Conservation (phyloP, 2,113 vertebrate species). For the Cnemophilus loriae region DNA sequence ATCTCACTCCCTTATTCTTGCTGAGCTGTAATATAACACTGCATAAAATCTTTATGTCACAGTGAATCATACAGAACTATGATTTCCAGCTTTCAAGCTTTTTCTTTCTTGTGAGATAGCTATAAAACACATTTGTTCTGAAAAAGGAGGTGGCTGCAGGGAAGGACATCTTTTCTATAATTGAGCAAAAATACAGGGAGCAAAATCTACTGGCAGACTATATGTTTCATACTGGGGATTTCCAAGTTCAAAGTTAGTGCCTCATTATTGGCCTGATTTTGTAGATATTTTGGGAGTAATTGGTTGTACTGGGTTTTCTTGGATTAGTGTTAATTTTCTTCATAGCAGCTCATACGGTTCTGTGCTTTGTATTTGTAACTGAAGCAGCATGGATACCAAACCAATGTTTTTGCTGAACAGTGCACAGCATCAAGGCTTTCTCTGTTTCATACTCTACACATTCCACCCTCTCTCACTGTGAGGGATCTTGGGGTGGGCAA, state of each 20-base stretch:
- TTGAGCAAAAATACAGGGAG: neutral
- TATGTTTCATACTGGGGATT: neutral
- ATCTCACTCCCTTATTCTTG: neutral
- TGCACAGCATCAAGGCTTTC: neutral
- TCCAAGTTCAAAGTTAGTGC: neutral
- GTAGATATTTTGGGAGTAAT: neutral
- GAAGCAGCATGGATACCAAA: neutral
- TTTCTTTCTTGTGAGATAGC: neutral
- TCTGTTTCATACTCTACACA: neutral
- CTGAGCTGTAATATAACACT: neutral
- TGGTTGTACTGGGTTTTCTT: neutral
- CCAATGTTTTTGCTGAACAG: neutral
- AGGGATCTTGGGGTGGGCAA: neutral
- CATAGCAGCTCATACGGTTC: neutral
- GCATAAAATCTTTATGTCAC: neutral
- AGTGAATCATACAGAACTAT: neutral
- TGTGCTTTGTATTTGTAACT: neutral
- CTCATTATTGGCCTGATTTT: neutral
- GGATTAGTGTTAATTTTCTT: neutral
- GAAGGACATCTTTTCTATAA: neutral
- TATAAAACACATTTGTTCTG: neutral
- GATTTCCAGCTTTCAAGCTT: neutral
- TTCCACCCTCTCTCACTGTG: rapidly evolving
- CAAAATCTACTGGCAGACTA: neutral
- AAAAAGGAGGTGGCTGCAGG: neutral